These are phyloP conservation scores for Drosophila equinoxialis DNA, from an alignment of 1,140 invertebrate genomes.

Conservation along the genomic window DNA sequence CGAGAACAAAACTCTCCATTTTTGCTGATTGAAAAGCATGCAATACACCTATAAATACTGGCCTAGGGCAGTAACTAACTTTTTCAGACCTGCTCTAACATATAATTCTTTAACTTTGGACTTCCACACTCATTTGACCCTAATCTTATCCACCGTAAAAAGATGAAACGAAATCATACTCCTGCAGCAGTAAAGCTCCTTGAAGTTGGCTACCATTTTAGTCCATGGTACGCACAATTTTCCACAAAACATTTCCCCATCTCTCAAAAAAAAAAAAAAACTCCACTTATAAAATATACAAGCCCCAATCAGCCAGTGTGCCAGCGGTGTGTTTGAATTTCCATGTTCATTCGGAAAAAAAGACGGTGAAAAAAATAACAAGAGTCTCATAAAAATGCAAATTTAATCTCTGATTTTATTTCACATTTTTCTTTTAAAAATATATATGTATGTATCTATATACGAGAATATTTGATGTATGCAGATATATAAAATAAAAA, in stretches of 20 bases:
- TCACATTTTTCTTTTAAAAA: slow-evolving; percentile 19
- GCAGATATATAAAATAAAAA: background rate
- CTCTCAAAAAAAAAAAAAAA: background rate
- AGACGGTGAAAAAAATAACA: slow-evolving; percentile 13
- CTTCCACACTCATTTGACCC: no score
- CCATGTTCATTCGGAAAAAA: background rate
- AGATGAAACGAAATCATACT: background rate
- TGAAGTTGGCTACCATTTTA: background rate
- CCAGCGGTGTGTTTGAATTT: slow-evolving; percentile 3
- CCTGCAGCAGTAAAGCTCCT: background rate
- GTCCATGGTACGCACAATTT: background rate
- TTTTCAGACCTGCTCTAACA: background rate
- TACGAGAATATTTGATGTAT: slow-evolving; percentile 9
- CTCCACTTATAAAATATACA: slow-evolving; percentile 6
- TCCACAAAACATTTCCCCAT: background rate
- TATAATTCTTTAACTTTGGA: no score
- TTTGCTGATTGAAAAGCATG: no score
- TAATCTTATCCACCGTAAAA: no score
- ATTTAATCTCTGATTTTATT: slow-evolving; percentile 47
- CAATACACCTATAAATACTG: no score
- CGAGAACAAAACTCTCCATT: no score
- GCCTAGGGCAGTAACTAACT: no score
- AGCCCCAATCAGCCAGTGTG: slow-evolving; percentile 2
- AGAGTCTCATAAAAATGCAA: slow-evolving; percentile 61
- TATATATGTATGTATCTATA: background rate